A percentile compares a stretch with the other conserved stretches of the same genome.
Evolutionary conservation across 2,888 invertebrate species (phyloP).

Genomic region (Apoda limacodes): DNA sequence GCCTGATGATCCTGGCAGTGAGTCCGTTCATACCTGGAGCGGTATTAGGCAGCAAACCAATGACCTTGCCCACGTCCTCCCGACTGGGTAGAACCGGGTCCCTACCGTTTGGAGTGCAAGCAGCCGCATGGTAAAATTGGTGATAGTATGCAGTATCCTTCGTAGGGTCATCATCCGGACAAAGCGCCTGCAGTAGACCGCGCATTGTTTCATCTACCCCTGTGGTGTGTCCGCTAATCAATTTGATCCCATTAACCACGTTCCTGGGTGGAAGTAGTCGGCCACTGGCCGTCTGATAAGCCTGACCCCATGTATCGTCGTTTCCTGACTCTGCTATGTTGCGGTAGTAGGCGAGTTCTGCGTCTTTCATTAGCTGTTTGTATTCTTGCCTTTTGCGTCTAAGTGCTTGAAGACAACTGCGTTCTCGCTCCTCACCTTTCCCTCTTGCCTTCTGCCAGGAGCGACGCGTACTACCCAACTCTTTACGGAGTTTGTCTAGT

Average conservation of each 20-base stretch:
- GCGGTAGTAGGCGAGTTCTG: background rate
- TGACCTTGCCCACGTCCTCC: slow-evolving; percentile 11
- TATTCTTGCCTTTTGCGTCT: no score
- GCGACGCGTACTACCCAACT: background rate
- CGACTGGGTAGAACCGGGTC: slow-evolving; percentile 11
- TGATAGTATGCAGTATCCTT: slow-evolving; percentile 15
- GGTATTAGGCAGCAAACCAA: slow-evolving; percentile 19
- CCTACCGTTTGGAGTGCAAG: slow-evolving; percentile 13
- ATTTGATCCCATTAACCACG: slow-evolving; percentile 8
- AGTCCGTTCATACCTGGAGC: slow-evolving; percentile 25
- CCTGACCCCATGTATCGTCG: background rate
- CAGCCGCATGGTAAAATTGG: slow-evolving; percentile 13
- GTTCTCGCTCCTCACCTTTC: no score
- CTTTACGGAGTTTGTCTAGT: background rate
- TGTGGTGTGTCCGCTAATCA: slow-evolving; percentile 3
- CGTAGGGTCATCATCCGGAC: slow-evolving; percentile 18
- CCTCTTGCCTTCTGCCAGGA: background rate
- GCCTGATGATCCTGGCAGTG: slow-evolving; percentile 16
- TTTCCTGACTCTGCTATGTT: background rate
- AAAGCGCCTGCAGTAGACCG: slow-evolving; percentile 15
- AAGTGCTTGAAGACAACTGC: no score
- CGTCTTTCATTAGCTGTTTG: no score
- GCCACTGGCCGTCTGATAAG: background rate
- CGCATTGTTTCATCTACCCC: slow-evolving; percentile 11
- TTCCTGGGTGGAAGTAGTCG: slow-evolving; percentile 7